These are phyloP conservation scores for Parotocinclus haroldoi DNA, from an alignment of 2,797 vertebrate species.

Conservation along the genomic window DNA sequence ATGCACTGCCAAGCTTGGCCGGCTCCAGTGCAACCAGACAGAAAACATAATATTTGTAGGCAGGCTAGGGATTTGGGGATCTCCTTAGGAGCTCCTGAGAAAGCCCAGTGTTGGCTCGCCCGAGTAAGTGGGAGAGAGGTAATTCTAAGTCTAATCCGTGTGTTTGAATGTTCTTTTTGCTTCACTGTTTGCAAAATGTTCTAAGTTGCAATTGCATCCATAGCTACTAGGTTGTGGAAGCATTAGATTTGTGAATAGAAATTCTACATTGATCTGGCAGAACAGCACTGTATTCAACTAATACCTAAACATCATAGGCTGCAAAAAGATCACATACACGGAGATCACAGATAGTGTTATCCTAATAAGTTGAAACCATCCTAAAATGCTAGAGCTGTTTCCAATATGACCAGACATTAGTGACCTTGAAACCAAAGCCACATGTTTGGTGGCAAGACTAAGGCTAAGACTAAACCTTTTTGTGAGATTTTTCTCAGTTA, in stretches of 20 bases:
- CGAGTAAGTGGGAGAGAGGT: not conserved
- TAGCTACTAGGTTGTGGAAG: too few relatives aligned
- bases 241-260: too few relatives aligned
- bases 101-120: conserved; percentile 11
- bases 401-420: conserved; percentile 5
- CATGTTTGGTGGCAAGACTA: not conserved
- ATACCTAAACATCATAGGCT: too few relatives aligned
- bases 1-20: conserved; percentile 12
- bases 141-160: conserved; percentile 7
- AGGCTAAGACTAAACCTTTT: not conserved
- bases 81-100: conserved; percentile 8
- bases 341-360: too few relatives aligned
- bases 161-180: not conserved
- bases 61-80: conserved; percentile 17
- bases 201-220: too few relatives aligned
- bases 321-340: too few relatives aligned
- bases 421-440: conserved; percentile 13
- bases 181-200: too few relatives aligned
- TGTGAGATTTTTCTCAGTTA: conserved; percentile 17
- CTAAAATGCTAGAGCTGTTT: not conserved
- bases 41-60: conserved; percentile 16
- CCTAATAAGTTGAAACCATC: too few relatives aligned
- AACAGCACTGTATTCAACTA: too few relatives aligned
- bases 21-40: conserved; percentile 18
- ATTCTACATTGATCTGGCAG: too few relatives aligned